Base-by-base conservation (phyloP, 1,140 invertebrate genomes). In the Drosophila bocqueti region DNA sequence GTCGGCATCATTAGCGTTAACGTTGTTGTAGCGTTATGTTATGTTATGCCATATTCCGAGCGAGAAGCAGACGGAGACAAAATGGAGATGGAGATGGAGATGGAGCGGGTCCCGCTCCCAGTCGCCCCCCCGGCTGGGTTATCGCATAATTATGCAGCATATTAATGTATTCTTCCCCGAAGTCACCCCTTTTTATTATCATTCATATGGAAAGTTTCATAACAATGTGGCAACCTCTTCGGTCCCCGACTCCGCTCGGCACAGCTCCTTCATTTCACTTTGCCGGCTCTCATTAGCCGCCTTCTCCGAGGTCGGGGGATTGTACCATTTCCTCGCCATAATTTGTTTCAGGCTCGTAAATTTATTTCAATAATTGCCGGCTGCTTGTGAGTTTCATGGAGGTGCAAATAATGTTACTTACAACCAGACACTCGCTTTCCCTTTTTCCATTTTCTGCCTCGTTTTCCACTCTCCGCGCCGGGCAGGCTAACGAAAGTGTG, bases 141-240 rank as follows among this genome's bases (percentile, higher is more conserved):
- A 89, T 89, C 84, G 80, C 81, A 89, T 89, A 89, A 89, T 89
- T 90, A 89, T 90, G 85, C 85, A 79, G 85, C 81, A 89, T 85
- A 89, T 89, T 90, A 89, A 89, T 89, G 81, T 79, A 73, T 79
- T 81, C 81, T 66, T 69, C 42, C 57, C 52, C 58, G 21, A n/a
- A 52, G 43, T 50, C 62, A 26, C 60, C 57, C 66, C 47, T 77
- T 66, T 55, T 66, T 55, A 69, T 80, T 80, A 82, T 71, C 59
- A 81, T 81, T 85, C 78, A 81, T 84, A 78, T 86, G 65, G 68
- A 81, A 84, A 84, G 82, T 84, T 84, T 81, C 62, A 77, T 47
- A 76, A 77, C 76, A 83, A 79, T 75, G 63, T 46, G 75, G 64
- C 73, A 55, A 21, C 29, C 74, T 40, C 74, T 46, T 46, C 36